Percentiles rank a stretch among this genome's conserved stretches.
Conservation (phyloP, 2,797 vertebrate genomes). For the Ctenopoma kingsleyae region DNA sequence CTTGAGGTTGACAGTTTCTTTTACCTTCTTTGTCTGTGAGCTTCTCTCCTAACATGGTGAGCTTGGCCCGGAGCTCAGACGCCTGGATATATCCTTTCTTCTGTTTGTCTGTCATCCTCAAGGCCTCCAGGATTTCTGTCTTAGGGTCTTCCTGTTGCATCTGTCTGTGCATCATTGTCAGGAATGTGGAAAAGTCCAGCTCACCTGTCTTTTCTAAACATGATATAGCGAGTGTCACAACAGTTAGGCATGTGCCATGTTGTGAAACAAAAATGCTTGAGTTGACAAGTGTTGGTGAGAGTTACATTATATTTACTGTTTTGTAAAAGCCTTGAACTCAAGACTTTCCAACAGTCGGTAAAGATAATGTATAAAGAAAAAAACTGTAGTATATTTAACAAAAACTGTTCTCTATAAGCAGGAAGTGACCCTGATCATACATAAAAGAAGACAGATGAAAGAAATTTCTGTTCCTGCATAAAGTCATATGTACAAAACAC, state of each 20-base stretch:
- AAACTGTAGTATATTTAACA: neutral
- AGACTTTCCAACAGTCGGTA: neutral
- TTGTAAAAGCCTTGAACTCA: neutral
- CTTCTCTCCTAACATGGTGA: conserved; percentile 92
- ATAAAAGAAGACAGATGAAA: neutral
- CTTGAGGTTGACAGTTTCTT: neutral
- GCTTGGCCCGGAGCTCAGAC: conserved; percentile 90
- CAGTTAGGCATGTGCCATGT: neutral
- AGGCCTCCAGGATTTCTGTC: conserved; percentile 91
- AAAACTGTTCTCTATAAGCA: neutral
- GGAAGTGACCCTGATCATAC: too few relatives aligned
- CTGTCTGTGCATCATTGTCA: conserved; percentile 94
- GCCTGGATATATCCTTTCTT: conserved; percentile 89
- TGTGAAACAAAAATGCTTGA: neutral
- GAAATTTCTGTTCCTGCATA: neutral
- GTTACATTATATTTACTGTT: too few relatives aligned
- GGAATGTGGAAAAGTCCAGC: conserved; percentile 95
- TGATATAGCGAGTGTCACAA: neutral
- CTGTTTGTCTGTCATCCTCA: conserved; percentile 93
- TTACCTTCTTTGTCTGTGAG: conserved; percentile 93
- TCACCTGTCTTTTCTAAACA: conserved; percentile 85
- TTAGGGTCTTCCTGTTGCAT: conserved; percentile 93
- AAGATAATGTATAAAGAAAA: neutral
- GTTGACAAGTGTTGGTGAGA: too few relatives aligned
- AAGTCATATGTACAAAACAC: neutral